Conservation (phyloP, 2,888 invertebrate genomes). For the Tanypteryx hageni region DNA sequence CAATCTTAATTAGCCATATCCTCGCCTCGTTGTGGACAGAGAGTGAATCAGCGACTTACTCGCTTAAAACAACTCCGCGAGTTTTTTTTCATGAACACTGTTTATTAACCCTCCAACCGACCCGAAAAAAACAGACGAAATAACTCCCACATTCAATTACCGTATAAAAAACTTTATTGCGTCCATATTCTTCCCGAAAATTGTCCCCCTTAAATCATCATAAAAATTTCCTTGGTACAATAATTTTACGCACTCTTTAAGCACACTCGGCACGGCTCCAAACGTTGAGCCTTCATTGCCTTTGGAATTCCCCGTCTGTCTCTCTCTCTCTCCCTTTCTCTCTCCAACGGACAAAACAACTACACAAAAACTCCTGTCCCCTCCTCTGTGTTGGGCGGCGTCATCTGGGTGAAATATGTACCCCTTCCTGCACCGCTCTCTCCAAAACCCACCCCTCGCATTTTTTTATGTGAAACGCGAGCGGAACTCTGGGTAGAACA, state of each 20-base stretch:
- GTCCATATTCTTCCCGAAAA: conserved; percentile 2
- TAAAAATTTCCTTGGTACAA: neutral
- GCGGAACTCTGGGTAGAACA: neutral
- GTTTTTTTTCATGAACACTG: neutral
- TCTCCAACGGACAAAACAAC: conserved; percentile 40
- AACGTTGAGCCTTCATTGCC: neutral
- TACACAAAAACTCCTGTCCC: conserved; percentile 55
- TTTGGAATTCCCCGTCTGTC: conserved; percentile 9
- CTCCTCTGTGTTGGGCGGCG: conserved; percentile 39
- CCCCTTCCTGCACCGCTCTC: neutral
- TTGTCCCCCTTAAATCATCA: neutral
- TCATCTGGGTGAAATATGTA: conserved; percentile 49
- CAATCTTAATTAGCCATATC: neutral
- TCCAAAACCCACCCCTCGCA: neutral
- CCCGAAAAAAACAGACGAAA: neutral
- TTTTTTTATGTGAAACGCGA: neutral
- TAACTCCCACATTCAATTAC: conserved; percentile 49
- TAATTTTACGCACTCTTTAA: neutral
- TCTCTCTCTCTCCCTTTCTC: neutral
- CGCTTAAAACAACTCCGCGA: neutral
- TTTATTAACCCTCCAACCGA: neutral
- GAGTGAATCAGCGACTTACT: neutral
- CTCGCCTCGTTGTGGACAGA: neutral
- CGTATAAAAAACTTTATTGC: conserved; percentile 40
- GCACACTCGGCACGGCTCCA: neutral